A percentile compares a stretch with the other conserved stretches of the same genome.
Evolutionary conservation across 2,113 vertebrate genomes (phyloP).

Genomic region (Seriola aureovittata): DNA sequence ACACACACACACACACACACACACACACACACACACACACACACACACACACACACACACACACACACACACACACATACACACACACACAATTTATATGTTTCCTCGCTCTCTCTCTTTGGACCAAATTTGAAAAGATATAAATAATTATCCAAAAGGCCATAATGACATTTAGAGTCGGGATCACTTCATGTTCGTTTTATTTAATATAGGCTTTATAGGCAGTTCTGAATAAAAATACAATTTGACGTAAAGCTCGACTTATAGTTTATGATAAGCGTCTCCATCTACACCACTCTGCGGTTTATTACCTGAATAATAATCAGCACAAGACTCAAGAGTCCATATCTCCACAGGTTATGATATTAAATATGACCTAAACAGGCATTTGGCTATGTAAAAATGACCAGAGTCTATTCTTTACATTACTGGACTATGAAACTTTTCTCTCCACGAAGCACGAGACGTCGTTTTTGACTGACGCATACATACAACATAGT

Average conservation of each 20-base stretch:
- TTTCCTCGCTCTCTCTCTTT: background rate
- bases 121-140: no score
- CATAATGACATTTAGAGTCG: conserved; percentile 40
- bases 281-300: conserved; percentile 44
- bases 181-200: conserved; percentile 35
- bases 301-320: conserved; percentile 61
- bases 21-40: background rate
- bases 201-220: conserved; percentile 77
- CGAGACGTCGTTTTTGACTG: conserved; percentile 51
- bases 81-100: background rate
- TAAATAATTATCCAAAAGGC: background rate
- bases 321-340: conserved; percentile 43
- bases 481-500: conserved; percentile 45
- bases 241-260: conserved; percentile 62
- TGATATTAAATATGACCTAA: conserved; percentile 68
- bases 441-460: conserved; percentile 64
- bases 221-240: conserved; percentile 76
- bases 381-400: conserved; percentile 53
- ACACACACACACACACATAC: background rate
- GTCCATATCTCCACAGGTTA: conserved; percentile 54
- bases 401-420: conserved; percentile 54
- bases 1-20: background rate
- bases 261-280: conserved; percentile 34
- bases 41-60: background rate
- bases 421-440: conserved; percentile 60